Percentiles rank a stretch among this genome's conserved stretches.
Evolutionary conservation across 2,888 invertebrate species (phyloP).

Genomic region (Resseliella maxima): DNA sequence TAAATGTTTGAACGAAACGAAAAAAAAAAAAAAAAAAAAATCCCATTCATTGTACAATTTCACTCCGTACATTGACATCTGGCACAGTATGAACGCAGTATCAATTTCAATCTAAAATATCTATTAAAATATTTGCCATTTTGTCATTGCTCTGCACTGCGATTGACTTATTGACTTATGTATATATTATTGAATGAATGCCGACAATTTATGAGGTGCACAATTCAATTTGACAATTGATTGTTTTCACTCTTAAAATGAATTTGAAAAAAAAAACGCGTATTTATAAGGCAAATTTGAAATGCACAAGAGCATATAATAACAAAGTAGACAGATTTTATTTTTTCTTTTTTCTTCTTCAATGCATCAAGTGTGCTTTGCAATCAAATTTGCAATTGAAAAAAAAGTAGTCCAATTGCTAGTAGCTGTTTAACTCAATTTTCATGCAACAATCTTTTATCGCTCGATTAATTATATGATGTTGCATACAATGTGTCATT

Average conservation of each 20-base stretch:
- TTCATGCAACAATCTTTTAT: not conserved
- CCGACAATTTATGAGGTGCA: not conserved
- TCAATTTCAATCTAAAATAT: not conserved
- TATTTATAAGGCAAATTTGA: not conserved
- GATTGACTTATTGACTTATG: not conserved
- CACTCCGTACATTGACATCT: not conserved
- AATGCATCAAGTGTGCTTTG: no score
- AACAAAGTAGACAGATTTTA: no score
- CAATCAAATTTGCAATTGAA: not conserved
- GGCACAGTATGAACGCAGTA: not conserved
- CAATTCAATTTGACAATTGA: not conserved
- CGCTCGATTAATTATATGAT: constrained; percentile 3
- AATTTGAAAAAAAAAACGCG: no score
- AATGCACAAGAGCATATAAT: not conserved
- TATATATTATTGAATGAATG: not conserved
- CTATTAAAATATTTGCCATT: not conserved
- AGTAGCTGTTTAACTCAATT: not conserved
- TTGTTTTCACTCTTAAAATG: no score
- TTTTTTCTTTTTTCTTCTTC: no score
- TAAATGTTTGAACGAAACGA: no score
- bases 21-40: not conserved
- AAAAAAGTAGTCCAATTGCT: not conserved
- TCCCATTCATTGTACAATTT: not conserved
- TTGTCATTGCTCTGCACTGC: not conserved
- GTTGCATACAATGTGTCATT: constrained; percentile 9